Evolutionary conservation across 2,113 vertebrate species (phyloP).

Genomic region (Genyomyrus donnyi): DNA sequence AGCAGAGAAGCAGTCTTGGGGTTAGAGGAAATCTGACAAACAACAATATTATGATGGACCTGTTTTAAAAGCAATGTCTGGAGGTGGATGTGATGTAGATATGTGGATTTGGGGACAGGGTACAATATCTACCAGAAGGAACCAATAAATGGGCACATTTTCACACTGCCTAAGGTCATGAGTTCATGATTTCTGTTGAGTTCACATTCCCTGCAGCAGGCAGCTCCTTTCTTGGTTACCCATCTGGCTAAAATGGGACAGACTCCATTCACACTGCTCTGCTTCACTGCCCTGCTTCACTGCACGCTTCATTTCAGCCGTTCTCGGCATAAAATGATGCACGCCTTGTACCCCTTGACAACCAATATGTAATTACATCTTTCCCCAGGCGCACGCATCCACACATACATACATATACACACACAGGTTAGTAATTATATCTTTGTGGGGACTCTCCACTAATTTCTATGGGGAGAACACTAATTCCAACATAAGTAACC

Average conservation of each 20-base stretch:
- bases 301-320: not conserved
- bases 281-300: not conserved
- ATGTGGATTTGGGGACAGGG: not conserved
- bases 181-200: not conserved
- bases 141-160: not conserved
- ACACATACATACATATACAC: not conserved
- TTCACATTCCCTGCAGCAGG: not conserved
- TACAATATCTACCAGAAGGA: not conserved
- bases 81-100: not conserved
- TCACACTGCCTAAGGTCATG: not conserved
- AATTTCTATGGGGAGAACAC: too few species aligned
- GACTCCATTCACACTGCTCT: not conserved
- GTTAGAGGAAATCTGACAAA: not conserved
- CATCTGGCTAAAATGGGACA: not conserved
- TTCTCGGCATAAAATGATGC: not conserved
- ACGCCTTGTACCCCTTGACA: not conserved
- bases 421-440: too few species aligned
- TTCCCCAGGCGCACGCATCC: not conserved
- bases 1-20: not conserved
- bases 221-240: not conserved
- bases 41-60: not conserved
- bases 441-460: too few species aligned
- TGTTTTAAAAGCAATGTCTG: not conserved
- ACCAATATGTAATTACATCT: conserved; percentile 7
- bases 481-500: too few species aligned